Conservation (phyloP, 2,888 invertebrate species). For the Chelonus formosanus region DNA sequence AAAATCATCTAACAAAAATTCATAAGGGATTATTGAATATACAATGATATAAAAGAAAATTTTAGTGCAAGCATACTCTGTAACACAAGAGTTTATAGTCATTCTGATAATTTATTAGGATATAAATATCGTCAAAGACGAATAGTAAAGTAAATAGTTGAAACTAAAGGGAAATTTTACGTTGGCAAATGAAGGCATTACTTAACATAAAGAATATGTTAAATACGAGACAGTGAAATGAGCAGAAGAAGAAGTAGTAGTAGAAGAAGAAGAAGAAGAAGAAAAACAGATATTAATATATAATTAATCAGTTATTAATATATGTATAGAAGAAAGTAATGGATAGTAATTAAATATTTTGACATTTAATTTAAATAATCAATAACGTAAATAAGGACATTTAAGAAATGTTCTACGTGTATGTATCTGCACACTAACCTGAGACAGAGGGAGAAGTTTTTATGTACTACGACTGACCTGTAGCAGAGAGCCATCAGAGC, state of each 20-base stretch:
- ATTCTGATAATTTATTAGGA: no score
- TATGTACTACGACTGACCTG: slow-evolving; percentile 99
- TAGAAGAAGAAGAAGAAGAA: not conserved
- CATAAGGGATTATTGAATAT: no score
- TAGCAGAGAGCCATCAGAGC: slow-evolving; percentile 99
- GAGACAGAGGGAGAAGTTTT: slow-evolving; percentile 98
- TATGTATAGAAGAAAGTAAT: not conserved
- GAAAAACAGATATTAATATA: not conserved
- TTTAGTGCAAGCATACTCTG: no score
- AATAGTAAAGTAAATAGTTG: not conserved
- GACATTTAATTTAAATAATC: not conserved
- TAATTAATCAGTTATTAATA: not conserved
- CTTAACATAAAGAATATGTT: slow-evolving; percentile 21
- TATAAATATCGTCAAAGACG: not conserved
- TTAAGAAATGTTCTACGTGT: slow-evolving; percentile 57
- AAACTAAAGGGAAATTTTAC: slow-evolving; percentile 15
- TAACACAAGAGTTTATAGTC: no score
- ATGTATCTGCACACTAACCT: slow-evolving; percentile 93
- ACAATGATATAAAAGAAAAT: no score
- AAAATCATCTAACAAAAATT: no score
- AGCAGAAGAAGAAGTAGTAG: slow-evolving; percentile 5
- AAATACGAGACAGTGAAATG: slow-evolving; percentile 11
- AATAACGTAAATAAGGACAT: slow-evolving; percentile 40
- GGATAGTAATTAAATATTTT: slow-evolving; percentile 6
- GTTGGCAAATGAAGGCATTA: slow-evolving; percentile 22